Evolutionary conservation across 2,888 invertebrate genomes (phyloP).

Genomic region (Trisateles emortualis): DNA sequence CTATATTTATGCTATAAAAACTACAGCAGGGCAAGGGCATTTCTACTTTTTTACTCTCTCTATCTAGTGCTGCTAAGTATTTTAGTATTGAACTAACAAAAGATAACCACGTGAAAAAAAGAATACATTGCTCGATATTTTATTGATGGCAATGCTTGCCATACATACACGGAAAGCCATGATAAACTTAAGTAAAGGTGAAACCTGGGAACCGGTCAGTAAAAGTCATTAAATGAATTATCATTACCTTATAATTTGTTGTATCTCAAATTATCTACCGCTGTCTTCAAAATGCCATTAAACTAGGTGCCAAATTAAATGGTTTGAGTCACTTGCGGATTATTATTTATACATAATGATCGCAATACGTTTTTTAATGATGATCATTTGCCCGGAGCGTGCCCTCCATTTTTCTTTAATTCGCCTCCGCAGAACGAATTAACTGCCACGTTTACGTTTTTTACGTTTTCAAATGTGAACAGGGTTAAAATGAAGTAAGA

Average conservation of each 20-base stretch:
- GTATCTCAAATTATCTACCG: neutral
- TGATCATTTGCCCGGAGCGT: slow-evolving; percentile 57
- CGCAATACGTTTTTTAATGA: slow-evolving; percentile 55
- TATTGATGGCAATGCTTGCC: no score
- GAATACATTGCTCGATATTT: no score
- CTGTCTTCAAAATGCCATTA: slow-evolving; percentile 11
- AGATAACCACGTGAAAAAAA: no score
- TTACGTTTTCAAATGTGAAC: slow-evolving; percentile 21
- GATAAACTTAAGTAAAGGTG: no score
- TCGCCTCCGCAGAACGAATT: slow-evolving; percentile 43
- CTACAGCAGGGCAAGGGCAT: no score
- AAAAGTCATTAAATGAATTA: neutral
- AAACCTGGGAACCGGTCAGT: neutral
- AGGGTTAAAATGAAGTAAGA: slow-evolving; percentile 9
- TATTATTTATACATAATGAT: slow-evolving; percentile 55
- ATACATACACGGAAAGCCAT: no score
- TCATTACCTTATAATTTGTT: neutral
- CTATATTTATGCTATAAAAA: no score
- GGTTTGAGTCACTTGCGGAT: neutral
- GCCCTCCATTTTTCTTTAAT: slow-evolving; percentile 47
- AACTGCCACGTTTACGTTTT: slow-evolving; percentile 8
- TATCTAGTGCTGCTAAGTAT: no score
- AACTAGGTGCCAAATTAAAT: slow-evolving; percentile 26
- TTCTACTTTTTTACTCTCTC: no score
- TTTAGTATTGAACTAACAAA: no score